Percentiles rank a stretch among this genome's conserved stretches.
These are phyloP conservation scores for Heterotilapia buettikoferi DNA, from an alignment of 2,113 vertebrate genomes.

Conservation along the genomic window DNA sequence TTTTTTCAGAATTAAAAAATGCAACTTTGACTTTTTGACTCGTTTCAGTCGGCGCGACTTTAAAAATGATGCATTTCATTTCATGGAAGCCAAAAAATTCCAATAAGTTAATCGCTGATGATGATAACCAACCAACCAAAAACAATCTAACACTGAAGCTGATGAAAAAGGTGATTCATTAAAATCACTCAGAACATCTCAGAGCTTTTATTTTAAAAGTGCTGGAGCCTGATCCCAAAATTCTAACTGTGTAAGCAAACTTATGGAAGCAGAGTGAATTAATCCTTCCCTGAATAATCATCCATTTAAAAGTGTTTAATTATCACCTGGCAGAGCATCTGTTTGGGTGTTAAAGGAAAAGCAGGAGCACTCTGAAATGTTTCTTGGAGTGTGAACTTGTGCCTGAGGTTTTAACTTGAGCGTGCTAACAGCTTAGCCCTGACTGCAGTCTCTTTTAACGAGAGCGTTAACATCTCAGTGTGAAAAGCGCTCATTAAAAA, in stretches of 20 bases:
- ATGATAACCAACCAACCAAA: neutral
- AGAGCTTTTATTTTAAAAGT: too few species aligned
- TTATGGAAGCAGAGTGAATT: neutral
- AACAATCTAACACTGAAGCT: neutral
- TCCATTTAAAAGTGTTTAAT: slow-evolving; percentile 44
- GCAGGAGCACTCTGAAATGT: neutral
- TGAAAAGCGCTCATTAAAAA: neutral
- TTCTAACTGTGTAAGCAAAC: neutral
- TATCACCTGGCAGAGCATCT: slow-evolving; percentile 21
- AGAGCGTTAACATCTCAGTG: neutral
- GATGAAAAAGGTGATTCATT: neutral
- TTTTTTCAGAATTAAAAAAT: neutral
- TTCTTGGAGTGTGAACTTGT: neutral
- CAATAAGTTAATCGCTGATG: neutral
- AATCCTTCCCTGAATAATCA: neutral
- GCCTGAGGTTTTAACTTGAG: neutral
- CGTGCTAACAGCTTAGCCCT: neutral
- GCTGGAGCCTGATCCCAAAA: too few species aligned
- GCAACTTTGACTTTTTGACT: neutral
- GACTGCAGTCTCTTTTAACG: neutral
- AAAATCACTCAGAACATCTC: neutral
- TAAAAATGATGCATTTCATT: neutral
- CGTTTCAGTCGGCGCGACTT: neutral
- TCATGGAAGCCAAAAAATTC: neutral
- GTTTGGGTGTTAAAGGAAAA: neutral